phyloP scores from a whole-genome alignment of 2,888 invertebrate genomes.

The Drosophila mimetica region DNA sequence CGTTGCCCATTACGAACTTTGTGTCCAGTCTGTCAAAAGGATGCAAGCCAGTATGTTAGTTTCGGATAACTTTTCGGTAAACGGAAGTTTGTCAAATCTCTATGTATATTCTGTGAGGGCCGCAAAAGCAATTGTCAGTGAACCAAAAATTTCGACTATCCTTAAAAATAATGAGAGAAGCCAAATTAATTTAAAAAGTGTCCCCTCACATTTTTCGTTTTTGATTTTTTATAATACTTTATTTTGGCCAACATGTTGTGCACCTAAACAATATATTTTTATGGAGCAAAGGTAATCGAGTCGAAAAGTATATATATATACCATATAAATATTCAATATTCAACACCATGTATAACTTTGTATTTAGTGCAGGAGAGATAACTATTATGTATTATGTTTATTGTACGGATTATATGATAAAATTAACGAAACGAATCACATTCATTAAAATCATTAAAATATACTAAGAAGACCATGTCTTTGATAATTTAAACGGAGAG shows the following conservation, averaged over 20 bases:
- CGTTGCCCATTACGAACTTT: slow-evolving; percentile 17
- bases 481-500: not conserved
- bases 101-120: slow-evolving; percentile 18
- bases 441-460: slow-evolving; percentile 54
- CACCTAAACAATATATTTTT: slow-evolving; percentile 43
- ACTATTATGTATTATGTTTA: slow-evolving; percentile 75
- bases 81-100: slow-evolving; percentile 19
- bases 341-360: slow-evolving; percentile 55
- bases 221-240: not conserved
- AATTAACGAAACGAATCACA: slow-evolving; percentile 62
- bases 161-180: slow-evolving; percentile 15
- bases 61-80: slow-evolving; percentile 6
- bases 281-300: slow-evolving; percentile 31
- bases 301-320: slow-evolving; percentile 48
- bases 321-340: slow-evolving; percentile 52
- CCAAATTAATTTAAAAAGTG: slow-evolving; percentile 25
- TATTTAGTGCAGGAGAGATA: slow-evolving; percentile 35
- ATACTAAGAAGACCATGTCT: slow-evolving; percentile 21
- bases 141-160: slow-evolving; percentile 16
- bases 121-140: slow-evolving; percentile 10
- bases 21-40: slow-evolving; percentile 7
- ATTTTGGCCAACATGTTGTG: slow-evolving; percentile 4
- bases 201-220: slow-evolving; percentile 8
- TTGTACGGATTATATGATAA: slow-evolving; percentile 63
- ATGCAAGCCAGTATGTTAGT: slow-evolving; percentile 12